A percentile compares a stretch with the other conserved stretches of the same genome.
Conservation (phyloP, 2,797 vertebrate species). For the Cirrhinus molitorella region DNA sequence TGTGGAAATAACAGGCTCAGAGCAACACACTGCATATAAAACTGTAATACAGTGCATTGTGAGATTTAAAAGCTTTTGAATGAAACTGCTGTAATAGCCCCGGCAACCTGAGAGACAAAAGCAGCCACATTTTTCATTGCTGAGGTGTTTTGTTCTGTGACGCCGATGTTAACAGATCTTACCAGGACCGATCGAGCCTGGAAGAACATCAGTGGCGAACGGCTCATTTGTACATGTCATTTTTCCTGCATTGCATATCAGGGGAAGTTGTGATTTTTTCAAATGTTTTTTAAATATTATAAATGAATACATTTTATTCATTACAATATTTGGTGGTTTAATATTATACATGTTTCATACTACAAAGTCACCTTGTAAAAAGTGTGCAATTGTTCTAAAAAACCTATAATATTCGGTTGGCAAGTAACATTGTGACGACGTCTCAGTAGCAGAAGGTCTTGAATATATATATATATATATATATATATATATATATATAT, state of each 20-base stretch:
- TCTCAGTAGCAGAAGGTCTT: too few relatives aligned
- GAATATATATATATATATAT: too few relatives aligned
- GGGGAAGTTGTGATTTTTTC: not conserved
- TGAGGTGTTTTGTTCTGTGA: conserved; percentile 25
- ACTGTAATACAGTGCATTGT: conserved; percentile 43
- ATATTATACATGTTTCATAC: too few relatives aligned
- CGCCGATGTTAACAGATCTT: conserved; percentile 28
- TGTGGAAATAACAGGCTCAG: conserved; percentile 34
- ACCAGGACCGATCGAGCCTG: conserved; percentile 14
- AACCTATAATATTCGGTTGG: not conserved
- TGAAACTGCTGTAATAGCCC: conserved; percentile 44
- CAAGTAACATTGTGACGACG: not conserved
- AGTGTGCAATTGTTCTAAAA: not conserved
- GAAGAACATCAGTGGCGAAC: not conserved
- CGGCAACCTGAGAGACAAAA: conserved; percentile 42
- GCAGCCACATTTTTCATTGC: conserved; percentile 14
- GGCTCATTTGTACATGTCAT: not conserved
- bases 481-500: too few relatives aligned
- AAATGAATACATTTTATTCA: not conserved
- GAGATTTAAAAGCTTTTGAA: conserved; percentile 54
- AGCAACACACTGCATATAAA: conserved; percentile 44
- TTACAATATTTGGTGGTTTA: too few relatives aligned
- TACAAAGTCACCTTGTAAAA: not conserved
- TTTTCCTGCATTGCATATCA: not conserved
- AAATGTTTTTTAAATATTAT: not conserved